Percentiles rank a stretch among this genome's conserved stretches.
Conservation (phyloP, 2,113 vertebrate genomes). For the Potamarius usumacintae region DNA sequence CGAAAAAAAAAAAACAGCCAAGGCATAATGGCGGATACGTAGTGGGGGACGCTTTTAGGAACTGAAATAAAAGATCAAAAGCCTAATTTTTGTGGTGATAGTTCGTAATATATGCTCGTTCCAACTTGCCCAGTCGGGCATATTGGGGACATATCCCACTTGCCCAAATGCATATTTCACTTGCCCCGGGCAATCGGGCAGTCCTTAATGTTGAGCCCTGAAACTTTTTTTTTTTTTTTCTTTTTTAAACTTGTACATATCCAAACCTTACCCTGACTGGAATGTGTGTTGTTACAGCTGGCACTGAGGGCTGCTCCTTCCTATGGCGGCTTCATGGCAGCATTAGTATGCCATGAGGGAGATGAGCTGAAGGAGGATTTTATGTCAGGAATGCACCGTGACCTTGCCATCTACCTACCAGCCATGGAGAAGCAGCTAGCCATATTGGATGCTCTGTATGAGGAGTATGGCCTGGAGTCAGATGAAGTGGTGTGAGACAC, state of each 20-base stretch:
- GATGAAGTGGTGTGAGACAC: slow-evolving; percentile 90
- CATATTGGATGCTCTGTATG: slow-evolving; percentile 89
- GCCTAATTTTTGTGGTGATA: not conserved
- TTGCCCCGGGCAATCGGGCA: too few species aligned
- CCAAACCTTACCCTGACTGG: not conserved
- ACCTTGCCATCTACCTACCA: slow-evolving; percentile 88
- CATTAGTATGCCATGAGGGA: slow-evolving; percentile 81
- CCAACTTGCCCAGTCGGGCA: too few species aligned
- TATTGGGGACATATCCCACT: too few species aligned
- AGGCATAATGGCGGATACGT: too few species aligned
- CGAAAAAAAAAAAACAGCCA: too few species aligned
- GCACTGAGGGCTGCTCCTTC: slow-evolving; percentile 92
- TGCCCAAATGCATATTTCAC: too few species aligned
- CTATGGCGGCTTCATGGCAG: slow-evolving; percentile 86
- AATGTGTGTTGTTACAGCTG: slow-evolving; percentile 74
- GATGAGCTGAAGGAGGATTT: slow-evolving; percentile 85
- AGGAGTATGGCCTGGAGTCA: slow-evolving; percentile 90
- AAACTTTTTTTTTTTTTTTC: too few species aligned
- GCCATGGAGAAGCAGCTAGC: slow-evolving; percentile 92
- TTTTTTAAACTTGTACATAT: not conserved
- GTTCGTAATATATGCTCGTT: too few species aligned
- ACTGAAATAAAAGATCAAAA: too few species aligned
- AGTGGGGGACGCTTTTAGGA: too few species aligned
- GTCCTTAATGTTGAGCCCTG: too few species aligned
- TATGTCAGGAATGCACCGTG: slow-evolving; percentile 80